Percentiles rank a stretch among this genome's conserved stretches.
phyloP scores from a whole-genome alignment of 2,113 vertebrate genomes.

The Brachypodius melanocephalos region DNA sequence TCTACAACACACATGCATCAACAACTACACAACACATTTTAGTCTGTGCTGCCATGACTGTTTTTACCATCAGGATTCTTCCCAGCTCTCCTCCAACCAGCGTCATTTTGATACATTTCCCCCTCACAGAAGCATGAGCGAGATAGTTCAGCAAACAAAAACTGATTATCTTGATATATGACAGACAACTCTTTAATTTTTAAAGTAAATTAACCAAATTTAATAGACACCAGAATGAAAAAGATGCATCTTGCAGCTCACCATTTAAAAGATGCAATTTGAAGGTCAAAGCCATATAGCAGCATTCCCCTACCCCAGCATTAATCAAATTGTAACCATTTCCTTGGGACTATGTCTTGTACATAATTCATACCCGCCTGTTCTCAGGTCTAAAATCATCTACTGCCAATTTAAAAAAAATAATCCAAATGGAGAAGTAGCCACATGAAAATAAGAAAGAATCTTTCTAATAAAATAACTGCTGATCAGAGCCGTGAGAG shows the following conservation, averaged over 20 bases:
- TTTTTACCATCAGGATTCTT: not conserved
- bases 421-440: not conserved
- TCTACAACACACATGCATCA: not conserved
- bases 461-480: not conserved
- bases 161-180: not conserved
- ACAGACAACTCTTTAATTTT: constrained; percentile 10
- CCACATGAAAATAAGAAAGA: not conserved
- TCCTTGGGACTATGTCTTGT: constrained; percentile 12
- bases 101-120: not conserved
- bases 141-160: not conserved
- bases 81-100: not conserved
- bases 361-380: constrained; percentile 20
- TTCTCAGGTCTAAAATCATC: not conserved
- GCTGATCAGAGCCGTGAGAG: not conserved
- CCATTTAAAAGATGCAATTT: not conserved
- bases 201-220: constrained; percentile 31
- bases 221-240: constrained; percentile 4
- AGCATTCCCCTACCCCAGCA: not conserved
- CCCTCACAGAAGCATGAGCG: not conserved
- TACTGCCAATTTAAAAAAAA: not conserved
- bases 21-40: not conserved
- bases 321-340: constrained; percentile 42
- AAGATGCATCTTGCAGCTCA: not conserved
- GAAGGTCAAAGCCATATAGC: constrained; percentile 39
- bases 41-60: not conserved